A percentile compares a stretch with the other conserved stretches of the same genome.
Evolutionary conservation across 2,888 invertebrate genomes (phyloP).

Genomic region (Campopleginae sp.): DNA sequence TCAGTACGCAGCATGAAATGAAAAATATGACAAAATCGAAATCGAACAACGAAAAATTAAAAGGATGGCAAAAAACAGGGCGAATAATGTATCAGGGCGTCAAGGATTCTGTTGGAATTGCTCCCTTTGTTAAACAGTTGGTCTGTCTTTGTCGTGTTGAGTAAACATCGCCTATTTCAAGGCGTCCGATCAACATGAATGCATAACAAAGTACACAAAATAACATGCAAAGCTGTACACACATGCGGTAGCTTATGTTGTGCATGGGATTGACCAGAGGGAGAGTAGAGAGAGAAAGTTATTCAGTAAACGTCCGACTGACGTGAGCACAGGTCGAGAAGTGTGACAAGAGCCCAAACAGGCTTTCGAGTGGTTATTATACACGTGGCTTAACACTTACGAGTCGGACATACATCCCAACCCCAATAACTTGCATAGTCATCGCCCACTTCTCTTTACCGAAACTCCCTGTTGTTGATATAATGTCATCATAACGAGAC

Average conservation of each 20-base stretch:
- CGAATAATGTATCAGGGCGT: background rate
- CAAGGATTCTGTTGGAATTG: slow-evolving; percentile 68
- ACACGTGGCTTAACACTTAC: slow-evolving; percentile 69
- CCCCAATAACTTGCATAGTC: slow-evolving; percentile 69
- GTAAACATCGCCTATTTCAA: slow-evolving; percentile 49
- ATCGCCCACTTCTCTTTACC: background rate
- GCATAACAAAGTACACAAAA: slow-evolving; percentile 19
- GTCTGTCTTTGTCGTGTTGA: slow-evolving; percentile 66
- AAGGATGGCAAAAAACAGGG: background rate
- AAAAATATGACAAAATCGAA: background rate
- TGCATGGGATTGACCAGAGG: slow-evolving; percentile 2
- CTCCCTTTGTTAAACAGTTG: slow-evolving; percentile 64
- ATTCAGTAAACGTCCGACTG: background rate
- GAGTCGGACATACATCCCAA: slow-evolving; percentile 52
- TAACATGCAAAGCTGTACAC: slow-evolving; percentile 3
- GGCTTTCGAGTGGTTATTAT: slow-evolving; percentile 74
- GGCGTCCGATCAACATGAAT: slow-evolving; percentile 25
- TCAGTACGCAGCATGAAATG: background rate
- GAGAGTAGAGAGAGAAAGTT: background rate
- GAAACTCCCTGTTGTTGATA: slow-evolving; percentile 19
- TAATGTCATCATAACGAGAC: slow-evolving; percentile 75
- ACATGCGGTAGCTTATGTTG: slow-evolving; percentile 21
- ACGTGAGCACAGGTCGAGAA: slow-evolving; percentile 31
- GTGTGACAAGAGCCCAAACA: slow-evolving; percentile 70
- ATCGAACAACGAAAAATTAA: background rate